phyloP scores from a whole-genome alignment of 2,113 vertebrate species.

The Dinomys branickii region DNA sequence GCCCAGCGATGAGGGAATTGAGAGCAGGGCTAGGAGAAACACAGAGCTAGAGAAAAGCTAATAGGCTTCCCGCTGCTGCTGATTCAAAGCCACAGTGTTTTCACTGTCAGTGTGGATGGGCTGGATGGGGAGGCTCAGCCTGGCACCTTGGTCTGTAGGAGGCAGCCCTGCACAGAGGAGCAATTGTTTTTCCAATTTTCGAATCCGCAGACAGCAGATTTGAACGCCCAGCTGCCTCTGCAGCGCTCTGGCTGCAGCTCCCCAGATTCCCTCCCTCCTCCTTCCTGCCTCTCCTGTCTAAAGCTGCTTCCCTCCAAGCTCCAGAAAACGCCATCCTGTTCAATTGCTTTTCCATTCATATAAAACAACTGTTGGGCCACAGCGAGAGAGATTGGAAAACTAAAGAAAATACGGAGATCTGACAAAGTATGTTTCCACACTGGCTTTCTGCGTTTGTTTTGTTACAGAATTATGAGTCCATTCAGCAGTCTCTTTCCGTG shows the following conservation, averaged over 20 bases:
- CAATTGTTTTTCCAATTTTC: constrained; percentile 27
- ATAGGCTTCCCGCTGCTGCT: background rate
- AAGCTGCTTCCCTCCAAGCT: background rate
- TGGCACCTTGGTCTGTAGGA: background rate
- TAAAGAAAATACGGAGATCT: background rate
- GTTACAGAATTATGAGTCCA: background rate
- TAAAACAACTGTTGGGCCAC: background rate
- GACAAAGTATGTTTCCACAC: background rate
- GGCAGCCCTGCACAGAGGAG: background rate
- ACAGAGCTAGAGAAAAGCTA: background rate
- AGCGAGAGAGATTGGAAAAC: background rate
- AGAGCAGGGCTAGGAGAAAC: background rate
- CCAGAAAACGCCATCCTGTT: background rate
- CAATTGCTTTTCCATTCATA: background rate
- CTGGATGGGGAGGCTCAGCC: background rate
- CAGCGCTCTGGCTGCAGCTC: background rate
- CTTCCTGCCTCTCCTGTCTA: constrained; percentile 29
- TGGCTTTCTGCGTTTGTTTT: constrained; percentile 14
- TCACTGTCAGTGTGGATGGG: background rate
- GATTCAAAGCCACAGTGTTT: background rate
- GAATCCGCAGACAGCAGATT: background rate
- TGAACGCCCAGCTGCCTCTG: constrained; percentile 8
- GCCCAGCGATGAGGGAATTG: background rate
- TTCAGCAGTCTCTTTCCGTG: background rate
- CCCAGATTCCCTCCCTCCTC: background rate